A percentile compares a stretch with the other conserved stretches of the same genome.
These are phyloP conservation scores for Chrysolina haemoptera DNA, from an alignment of 2,888 invertebrate genomes.

Conservation along the genomic window DNA sequence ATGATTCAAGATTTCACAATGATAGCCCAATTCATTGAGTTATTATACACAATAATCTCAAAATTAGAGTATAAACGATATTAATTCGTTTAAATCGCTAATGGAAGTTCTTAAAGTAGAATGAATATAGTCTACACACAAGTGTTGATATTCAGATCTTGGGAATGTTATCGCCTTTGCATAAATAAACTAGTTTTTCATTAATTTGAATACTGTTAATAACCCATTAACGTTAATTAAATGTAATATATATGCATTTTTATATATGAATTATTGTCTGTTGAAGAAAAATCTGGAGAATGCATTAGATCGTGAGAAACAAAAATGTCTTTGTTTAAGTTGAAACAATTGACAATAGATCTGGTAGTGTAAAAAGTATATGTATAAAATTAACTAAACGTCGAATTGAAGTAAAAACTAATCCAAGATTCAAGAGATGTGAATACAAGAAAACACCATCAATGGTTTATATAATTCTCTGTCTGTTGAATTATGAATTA, in stretches of 20 bases:
- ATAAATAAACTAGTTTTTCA: slow-evolving; percentile 31
- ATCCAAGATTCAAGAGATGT: no score
- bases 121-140: slow-evolving; percentile 18
- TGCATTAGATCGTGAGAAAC: slow-evolving; percentile 14
- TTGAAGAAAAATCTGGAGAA: slow-evolving; percentile 13
- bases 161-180: slow-evolving; percentile 17
- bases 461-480: no score
- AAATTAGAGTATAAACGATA: background rate
- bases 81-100: background rate
- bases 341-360: background rate
- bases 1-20: background rate
- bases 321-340: background rate
- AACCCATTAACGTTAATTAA: slow-evolving; percentile 28
- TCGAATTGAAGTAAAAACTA: no score
- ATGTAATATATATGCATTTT: slow-evolving; percentile 22
- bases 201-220: slow-evolving; percentile 14
- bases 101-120: background rate
- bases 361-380: background rate
- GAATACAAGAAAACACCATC: no score
- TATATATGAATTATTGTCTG: slow-evolving; percentile 14
- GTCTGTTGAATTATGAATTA: no score
- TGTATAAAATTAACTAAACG: no score
- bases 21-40: background rate
- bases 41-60: background rate
- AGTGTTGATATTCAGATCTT: slow-evolving; percentile 3